phyloP scores from a whole-genome alignment of 1,140 invertebrate genomes.

The Sminthurinus signatus region DNA sequence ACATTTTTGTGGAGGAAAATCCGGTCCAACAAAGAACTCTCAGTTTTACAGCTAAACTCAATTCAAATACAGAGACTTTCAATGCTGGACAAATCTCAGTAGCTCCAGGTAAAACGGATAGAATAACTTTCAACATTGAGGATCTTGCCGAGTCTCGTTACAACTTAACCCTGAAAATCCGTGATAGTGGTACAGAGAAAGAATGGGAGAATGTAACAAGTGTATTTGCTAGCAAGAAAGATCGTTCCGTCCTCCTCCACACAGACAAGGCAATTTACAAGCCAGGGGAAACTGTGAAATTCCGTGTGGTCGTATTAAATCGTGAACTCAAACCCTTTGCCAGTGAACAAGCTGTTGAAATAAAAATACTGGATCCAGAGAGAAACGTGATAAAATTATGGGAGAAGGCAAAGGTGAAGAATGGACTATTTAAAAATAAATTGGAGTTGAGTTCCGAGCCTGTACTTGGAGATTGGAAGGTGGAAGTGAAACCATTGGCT shows the following conservation, averaged over 20 bases:
- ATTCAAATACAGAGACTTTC: neutral
- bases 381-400: conserved; percentile 76
- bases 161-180: conserved; percentile 7
- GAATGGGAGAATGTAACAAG: conserved; percentile 1
- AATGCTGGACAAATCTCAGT: neutral
- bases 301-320: conserved; percentile 72
- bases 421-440: conserved; percentile 70
- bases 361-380: conserved; percentile 60
- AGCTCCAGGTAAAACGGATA: neutral
- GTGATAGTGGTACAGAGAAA: neutral
- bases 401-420: conserved; percentile 58
- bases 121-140: neutral
- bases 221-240: conserved; percentile 51
- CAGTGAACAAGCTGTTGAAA: conserved; percentile 53
- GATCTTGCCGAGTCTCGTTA: neutral
- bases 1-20: neutral
- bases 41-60: neutral
- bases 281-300: conserved; percentile 72
- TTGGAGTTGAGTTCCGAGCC: conserved; percentile 72
- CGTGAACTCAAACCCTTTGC: conserved; percentile 61
- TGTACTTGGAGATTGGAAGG: conserved; percentile 51
- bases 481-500: conserved; percentile 8
- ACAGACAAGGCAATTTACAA: conserved; percentile 91
- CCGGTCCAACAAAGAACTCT: neutral
- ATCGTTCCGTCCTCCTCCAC: conserved; percentile 84